phyloP scores from a whole-genome alignment of 2,888 invertebrate genomes.

The Lepidocyrtinus sp. region DNA sequence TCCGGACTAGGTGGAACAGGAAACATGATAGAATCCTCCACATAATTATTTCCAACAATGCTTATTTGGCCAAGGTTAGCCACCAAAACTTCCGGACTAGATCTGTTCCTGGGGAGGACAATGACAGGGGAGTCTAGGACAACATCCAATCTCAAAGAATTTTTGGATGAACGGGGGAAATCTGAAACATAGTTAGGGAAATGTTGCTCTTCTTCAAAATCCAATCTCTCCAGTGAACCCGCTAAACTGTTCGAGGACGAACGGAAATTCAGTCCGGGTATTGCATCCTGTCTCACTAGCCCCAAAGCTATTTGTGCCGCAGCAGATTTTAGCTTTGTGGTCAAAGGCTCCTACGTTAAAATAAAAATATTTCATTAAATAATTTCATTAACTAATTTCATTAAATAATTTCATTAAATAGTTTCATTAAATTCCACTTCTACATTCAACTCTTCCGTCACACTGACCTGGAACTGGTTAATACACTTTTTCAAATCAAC shows the following conservation, averaged over 20 bases:
- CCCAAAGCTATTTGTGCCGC: conserved; percentile 96
- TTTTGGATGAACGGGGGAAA: conserved; percentile 16
- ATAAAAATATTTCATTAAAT: conserved; percentile 3
- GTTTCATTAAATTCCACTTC: too few species aligned
- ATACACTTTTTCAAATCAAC: conserved; percentile 90
- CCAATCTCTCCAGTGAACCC: conserved; percentile 64
- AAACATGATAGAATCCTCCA: conserved; percentile 18
- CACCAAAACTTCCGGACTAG: conserved; percentile 87
- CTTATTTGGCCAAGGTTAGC: conserved; percentile 94
- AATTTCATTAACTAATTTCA: too few species aligned
- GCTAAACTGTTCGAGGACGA: conserved; percentile 66
- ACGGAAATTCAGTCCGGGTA: conserved; percentile 46
- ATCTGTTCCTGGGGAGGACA: conserved; percentile 85
- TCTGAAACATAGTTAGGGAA: conserved; percentile 3
- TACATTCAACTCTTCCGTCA: too few species aligned
- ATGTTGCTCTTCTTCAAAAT: conserved; percentile 52
- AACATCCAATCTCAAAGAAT: conserved; percentile 76
- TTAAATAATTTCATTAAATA: too few species aligned
- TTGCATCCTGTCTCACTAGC: conserved; percentile 78
- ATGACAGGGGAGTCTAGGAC: conserved; percentile 93
- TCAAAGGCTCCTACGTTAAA: conserved; percentile 72
- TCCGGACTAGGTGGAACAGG: conserved; percentile 22
- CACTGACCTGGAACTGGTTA: conserved; percentile 65
- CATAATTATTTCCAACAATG: conserved; percentile 70
- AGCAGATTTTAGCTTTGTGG: conserved; percentile 88